Evolutionary conservation across 1,140 invertebrate genomes (phyloP).

Genomic region (Trichomalopsis sarcophagae): DNA sequence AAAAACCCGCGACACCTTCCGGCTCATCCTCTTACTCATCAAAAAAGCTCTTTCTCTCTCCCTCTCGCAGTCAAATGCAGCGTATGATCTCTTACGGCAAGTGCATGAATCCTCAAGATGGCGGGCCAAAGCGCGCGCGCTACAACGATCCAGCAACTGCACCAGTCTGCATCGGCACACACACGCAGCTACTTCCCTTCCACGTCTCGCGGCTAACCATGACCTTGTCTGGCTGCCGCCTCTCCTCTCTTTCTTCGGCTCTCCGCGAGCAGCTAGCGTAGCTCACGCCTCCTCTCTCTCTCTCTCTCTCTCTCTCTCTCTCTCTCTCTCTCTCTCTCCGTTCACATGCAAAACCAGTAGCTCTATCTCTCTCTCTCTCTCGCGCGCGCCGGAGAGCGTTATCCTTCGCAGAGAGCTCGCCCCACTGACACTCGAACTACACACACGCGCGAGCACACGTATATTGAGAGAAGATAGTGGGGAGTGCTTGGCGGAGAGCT

Average conservation of each 20-base stretch:
- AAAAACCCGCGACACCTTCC: too few species aligned
- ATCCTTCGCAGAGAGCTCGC: constrained; percentile 10
- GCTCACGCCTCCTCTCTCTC: constrained; percentile 20
- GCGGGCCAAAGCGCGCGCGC: constrained; percentile 41
- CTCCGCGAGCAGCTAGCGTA: not conserved
- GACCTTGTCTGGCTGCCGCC: constrained; percentile 67
- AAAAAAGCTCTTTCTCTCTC: too few species aligned
- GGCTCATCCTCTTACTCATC: too few species aligned
- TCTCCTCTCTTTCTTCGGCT: constrained; percentile 49
- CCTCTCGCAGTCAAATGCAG: too few species aligned
- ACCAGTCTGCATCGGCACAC: not conserved
- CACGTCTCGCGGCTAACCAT: constrained; percentile 61
- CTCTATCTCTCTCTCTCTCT: not conserved
- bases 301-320: not conserved
- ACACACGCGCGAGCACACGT: not conserved
- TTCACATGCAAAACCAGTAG: constrained; percentile 22
- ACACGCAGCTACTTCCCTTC: not conserved
- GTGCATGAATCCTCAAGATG: constrained; percentile 58
- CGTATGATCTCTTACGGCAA: not conserved
- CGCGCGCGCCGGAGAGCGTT: not conserved
- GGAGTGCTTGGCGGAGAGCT: not conserved
- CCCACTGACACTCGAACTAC: constrained; percentile 30
- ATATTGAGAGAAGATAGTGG: not conserved
- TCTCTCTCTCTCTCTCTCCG: not conserved
- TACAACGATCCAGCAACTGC: not conserved